These are phyloP conservation scores for Thryonomys swinderianus DNA, from an alignment of 2,113 vertebrate species.

Conservation along the genomic window DNA sequence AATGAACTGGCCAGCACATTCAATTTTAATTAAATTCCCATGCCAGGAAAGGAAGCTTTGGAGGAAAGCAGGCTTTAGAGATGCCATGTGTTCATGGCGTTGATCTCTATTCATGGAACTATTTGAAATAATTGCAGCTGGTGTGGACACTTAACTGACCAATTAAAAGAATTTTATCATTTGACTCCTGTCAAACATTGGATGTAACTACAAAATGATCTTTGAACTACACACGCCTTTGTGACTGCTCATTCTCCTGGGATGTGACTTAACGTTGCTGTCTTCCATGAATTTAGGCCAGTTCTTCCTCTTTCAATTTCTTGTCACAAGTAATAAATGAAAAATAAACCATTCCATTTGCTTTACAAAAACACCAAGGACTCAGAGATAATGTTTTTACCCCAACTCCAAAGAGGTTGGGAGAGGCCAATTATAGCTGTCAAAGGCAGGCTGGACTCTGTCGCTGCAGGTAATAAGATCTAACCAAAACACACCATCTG, in stretches of 20 bases:
- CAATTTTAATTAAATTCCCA: constrained; percentile 70
- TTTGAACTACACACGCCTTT: constrained; percentile 73
- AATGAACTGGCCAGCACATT: constrained; percentile 35
- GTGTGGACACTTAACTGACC: constrained; percentile 62
- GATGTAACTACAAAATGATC: constrained; percentile 66
- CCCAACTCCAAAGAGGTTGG: constrained; percentile 36
- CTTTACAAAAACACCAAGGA: constrained; percentile 55
- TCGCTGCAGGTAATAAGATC: constrained; percentile 66
- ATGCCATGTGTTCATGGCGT: constrained; percentile 46
- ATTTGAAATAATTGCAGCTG: constrained; percentile 64
- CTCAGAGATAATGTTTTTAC: constrained; percentile 57
- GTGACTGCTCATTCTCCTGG: constrained; percentile 50
- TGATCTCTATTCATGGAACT: constrained; percentile 51
- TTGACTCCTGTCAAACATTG: constrained; percentile 69
- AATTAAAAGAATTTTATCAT: constrained; percentile 73
- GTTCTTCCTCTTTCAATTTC: constrained; percentile 56
- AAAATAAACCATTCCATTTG: constrained; percentile 72
- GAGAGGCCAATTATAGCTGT: constrained; percentile 68
- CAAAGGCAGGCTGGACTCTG: constrained; percentile 57
- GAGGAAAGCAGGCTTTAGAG: constrained; percentile 28
- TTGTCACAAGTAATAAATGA: constrained; percentile 75
- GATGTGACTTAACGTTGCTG: constrained; percentile 38
- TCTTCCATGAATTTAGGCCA: constrained; percentile 59
- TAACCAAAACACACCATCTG: constrained; percentile 69
- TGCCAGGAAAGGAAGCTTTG: constrained; percentile 65